A percentile compares a stretch with the other conserved stretches of the same genome.
Conservation (phyloP, 2,797 vertebrate species). For the Dicrostonyx torquatus region DNA sequence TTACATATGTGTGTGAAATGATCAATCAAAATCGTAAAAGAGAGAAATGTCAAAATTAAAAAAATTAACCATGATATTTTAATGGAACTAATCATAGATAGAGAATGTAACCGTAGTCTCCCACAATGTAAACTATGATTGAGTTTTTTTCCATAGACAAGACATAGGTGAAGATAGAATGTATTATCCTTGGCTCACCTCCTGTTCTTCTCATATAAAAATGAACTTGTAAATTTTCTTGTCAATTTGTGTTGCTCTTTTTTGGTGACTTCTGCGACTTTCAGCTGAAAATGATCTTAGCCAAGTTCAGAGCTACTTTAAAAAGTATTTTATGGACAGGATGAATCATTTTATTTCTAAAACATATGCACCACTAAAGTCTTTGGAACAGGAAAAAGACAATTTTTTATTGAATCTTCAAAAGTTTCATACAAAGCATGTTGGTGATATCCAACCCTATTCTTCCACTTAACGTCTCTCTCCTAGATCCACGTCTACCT, state of each 20-base stretch:
- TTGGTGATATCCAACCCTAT: neutral
- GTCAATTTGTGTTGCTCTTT: neutral
- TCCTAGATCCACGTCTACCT: neutral
- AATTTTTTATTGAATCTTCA: neutral
- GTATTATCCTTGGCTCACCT: neutral
- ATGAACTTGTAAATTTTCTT: neutral
- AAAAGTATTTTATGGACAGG: neutral
- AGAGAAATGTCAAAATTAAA: neutral
- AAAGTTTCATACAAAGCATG: neutral
- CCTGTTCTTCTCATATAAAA: neutral
- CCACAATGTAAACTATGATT: neutral
- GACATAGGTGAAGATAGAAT: neutral
- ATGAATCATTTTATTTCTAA: neutral
- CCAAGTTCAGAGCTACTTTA: neutral
- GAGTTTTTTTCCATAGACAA: neutral
- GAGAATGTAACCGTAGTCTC: neutral
- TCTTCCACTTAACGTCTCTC: neutral
- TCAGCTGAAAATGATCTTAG: neutral
- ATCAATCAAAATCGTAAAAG: neutral
- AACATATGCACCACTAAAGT: neutral
- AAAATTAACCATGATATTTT: neutral
- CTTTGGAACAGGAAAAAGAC: too few species aligned
- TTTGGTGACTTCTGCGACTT: neutral
- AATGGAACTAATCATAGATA: neutral
- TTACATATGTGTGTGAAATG: neutral